Evolutionary conservation across 2,888 invertebrate species (phyloP), one percentile per base, ranked within the genome.

Genomic region (Rhabditoides inermis): DNA sequence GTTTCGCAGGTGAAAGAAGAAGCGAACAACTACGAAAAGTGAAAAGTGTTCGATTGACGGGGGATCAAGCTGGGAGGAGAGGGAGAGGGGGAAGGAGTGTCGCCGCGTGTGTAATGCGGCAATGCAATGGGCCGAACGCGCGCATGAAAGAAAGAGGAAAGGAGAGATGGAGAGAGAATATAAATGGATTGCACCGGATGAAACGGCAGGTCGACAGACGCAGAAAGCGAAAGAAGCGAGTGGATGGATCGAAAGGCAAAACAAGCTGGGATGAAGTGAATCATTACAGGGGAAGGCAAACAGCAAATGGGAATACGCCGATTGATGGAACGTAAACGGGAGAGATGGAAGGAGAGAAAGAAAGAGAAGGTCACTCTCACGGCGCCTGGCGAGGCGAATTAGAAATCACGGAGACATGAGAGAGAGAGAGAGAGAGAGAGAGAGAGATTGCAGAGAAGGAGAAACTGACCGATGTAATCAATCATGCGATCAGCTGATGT

Each of bases 401-500:
- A 28, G 45, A 5, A 22, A 32, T 35, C 35, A 6, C n/a, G 35
- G 15, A 32, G 22, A 7, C 4, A 25, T 25, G 25, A 25, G 37
- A 36, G 37, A 12, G 36, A 3, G 22, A 36, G 27, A 22, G n/a
- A 20, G 32, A 27, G 35, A 4, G 12, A 30, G 40, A 23, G 20
- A 25, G 46, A 25, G 46, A 23, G 1, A 5, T 20, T 41, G 30
- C 23, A 23, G 35, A 7, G 35, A n/a, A n/a, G n/a, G n/a, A n/a
- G n/a, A n/a, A n/a, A n/a, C n/a, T n/a, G n/a, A n/a, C n/a, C n/a
- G n/a, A 6, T 32, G 32, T n/a, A 36, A 20, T 4, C 25, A 46
- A 18, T 26, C 46, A 46, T 25, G 25, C 46, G 46, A 35, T 46
- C 37, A 35, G 37, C 26, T 35, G 35, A 46, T 35, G n/a, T n/a